phyloP scores from a whole-genome alignment of 2,888 invertebrate species.

The Thyatira batis region DNA sequence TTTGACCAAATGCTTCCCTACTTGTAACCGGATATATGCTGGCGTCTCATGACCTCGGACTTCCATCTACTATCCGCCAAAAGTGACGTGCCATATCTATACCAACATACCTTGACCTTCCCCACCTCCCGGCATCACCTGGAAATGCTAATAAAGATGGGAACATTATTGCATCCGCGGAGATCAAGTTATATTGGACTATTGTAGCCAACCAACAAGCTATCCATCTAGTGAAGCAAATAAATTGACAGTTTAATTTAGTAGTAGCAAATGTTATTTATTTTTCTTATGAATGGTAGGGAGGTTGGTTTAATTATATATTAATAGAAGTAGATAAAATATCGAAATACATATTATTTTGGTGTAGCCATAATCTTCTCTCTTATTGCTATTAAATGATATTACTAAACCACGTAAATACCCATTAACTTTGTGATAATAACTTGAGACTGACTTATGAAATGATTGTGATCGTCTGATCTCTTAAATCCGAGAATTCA shows the following conservation, averaged over 20 bases:
- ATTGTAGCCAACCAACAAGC: conserved; percentile 42
- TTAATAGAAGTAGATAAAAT: neutral
- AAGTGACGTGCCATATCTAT: conserved; percentile 50
- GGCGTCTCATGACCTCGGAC: conserved; percentile 62
- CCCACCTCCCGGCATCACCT: neutral
- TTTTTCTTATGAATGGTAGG: neutral
- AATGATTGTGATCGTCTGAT: too few species aligned
- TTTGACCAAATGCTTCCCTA: conserved; percentile 31
- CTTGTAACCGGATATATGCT: conserved; percentile 54
- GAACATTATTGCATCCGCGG: conserved; percentile 4
- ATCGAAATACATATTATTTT: neutral
- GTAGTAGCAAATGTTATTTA: conserved; percentile 23
- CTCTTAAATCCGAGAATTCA: too few species aligned
- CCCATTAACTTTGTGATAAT: too few species aligned
- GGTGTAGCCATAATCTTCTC: too few species aligned
- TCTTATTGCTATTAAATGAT: too few species aligned
- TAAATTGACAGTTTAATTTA: conserved; percentile 67
- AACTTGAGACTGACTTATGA: too few species aligned
- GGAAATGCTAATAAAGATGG: conserved; percentile 3
- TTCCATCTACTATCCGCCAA: conserved; percentile 55
- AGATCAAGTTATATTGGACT: conserved; percentile 34
- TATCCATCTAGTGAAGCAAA: conserved; percentile 63
- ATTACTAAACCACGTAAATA: too few species aligned
- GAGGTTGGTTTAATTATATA: neutral
- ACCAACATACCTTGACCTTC: conserved; percentile 29